These are phyloP conservation scores for Sinocyclocheilus maitianheensis DNA, from an alignment of 2,113 vertebrate species.

Conservation along the genomic window DNA sequence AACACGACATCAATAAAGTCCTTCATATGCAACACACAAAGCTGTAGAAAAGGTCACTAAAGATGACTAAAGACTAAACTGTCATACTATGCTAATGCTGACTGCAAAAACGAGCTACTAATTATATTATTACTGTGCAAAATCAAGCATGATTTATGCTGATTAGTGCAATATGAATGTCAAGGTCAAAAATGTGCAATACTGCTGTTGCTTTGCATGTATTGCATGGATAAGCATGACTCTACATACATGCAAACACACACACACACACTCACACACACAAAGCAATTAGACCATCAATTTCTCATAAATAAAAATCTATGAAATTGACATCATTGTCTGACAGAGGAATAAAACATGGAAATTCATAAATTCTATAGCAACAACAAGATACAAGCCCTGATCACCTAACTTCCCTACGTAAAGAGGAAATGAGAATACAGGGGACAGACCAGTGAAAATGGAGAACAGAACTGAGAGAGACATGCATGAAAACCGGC, in stretches of 20 bases:
- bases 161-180: constrained; percentile 3
- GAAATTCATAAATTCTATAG: constrained; percentile 12
- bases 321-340: neutral
- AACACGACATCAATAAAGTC: neutral
- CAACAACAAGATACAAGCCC: neutral
- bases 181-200: constrained; percentile 1
- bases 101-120: neutral
- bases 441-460: constrained; percentile 1
- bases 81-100: neutral
- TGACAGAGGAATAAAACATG: neutral
- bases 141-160: neutral
- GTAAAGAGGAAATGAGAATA: neutral
- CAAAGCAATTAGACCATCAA: neutral
- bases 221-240: neutral
- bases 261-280: too few relatives aligned
- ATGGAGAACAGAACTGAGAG: neutral
- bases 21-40: constrained; percentile 15
- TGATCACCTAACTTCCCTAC: neutral
- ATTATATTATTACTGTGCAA: neutral
- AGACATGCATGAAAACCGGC: constrained; percentile 14
- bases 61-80: neutral
- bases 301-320: neutral
- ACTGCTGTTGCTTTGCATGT: neutral
- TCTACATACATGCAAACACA: neutral
- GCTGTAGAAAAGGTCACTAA: neutral